phyloP scores from a whole-genome alignment of 2,113 vertebrate species.

The Channa maculata region DNA sequence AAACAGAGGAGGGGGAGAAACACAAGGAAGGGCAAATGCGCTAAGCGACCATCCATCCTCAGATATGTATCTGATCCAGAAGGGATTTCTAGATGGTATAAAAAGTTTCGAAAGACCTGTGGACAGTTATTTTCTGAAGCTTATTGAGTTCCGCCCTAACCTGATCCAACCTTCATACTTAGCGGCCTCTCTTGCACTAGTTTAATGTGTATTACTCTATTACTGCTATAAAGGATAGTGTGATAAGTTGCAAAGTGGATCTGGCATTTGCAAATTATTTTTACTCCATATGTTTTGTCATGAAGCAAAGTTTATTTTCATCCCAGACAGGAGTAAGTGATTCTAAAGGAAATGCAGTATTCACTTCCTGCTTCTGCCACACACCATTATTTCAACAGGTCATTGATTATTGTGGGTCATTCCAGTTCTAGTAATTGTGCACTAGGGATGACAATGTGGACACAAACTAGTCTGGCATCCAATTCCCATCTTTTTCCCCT shows the following conservation, averaged over 20 bases:
- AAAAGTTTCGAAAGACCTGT: background rate
- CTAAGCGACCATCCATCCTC: too few species aligned
- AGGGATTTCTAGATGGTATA: background rate
- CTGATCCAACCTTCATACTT: background rate
- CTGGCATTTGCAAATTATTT: too few species aligned
- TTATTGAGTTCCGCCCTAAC: background rate
- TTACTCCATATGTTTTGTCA: too few species aligned
- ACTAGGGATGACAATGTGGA: background rate
- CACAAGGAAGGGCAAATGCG: too few species aligned
- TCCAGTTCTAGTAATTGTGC: conserved; percentile 14
- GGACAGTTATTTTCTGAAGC: background rate
- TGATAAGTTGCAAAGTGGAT: too few species aligned
- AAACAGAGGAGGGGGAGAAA: too few species aligned
- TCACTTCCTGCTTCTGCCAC: background rate
- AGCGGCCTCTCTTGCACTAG: too few species aligned
- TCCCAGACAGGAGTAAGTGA: background rate
- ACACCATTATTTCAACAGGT: background rate
- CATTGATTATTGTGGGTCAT: conserved; percentile 15
- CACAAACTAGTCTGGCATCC: background rate
- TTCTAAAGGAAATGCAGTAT: conserved; percentile 3
- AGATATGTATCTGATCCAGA: background rate
- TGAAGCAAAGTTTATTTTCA: background rate
- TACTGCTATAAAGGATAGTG: too few species aligned
- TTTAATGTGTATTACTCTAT: too few species aligned
- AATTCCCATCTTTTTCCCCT: conserved; percentile 4